Evolutionary conservation across 2,113 vertebrate genomes (phyloP).

Genomic region (Miniopterus natalensis): DNA sequence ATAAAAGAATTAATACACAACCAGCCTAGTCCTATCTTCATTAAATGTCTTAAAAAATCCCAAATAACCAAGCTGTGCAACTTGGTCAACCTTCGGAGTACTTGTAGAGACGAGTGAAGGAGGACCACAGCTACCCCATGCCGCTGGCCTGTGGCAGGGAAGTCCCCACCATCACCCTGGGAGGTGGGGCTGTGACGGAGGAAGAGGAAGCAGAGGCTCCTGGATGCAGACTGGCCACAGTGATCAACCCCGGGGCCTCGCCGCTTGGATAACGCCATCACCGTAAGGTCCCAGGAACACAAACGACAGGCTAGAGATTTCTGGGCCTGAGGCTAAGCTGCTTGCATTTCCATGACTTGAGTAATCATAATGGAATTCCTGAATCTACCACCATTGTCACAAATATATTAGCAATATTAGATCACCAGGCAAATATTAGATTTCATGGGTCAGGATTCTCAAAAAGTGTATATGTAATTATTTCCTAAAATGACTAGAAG

Average conservation of each 20-base stretch:
- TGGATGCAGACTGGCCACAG: background rate
- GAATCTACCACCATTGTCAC: background rate
- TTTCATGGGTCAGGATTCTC: background rate
- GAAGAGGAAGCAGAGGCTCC: background rate
- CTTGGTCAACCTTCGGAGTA: background rate
- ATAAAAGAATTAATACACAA: background rate
- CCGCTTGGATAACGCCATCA: background rate
- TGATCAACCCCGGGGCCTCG: background rate
- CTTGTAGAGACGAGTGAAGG: background rate
- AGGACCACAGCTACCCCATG: background rate
- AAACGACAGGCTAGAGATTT: background rate
- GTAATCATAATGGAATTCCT: background rate
- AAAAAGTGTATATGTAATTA: background rate
- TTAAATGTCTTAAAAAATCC: slow-evolving; percentile 20
- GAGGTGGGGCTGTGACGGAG: background rate
- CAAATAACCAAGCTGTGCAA: background rate
- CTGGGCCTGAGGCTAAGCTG: background rate
- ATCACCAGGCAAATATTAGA: background rate
- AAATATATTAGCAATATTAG: background rate
- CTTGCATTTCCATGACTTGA: background rate
- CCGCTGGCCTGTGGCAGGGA: background rate
- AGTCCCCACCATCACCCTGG: background rate
- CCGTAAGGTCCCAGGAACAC: background rate
- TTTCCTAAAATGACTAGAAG: background rate
- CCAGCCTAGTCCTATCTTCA: background rate